Conservation (phyloP, 37 sponge, comb jelly and placozoan species). For the Aplysina aerophoba region DNA sequence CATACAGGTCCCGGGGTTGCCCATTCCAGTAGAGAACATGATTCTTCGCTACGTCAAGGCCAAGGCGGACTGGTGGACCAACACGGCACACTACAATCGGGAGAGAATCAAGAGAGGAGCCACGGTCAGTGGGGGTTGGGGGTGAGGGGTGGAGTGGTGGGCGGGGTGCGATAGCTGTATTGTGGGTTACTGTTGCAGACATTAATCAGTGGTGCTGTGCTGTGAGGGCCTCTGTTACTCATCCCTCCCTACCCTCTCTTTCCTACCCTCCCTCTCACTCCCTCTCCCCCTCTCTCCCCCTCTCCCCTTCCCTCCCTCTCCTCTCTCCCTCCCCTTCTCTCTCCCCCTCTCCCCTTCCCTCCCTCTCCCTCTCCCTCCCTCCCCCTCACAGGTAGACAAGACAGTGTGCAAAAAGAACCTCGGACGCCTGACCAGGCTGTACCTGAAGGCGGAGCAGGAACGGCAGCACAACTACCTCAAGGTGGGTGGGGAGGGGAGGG, state of each 20-base stretch:
- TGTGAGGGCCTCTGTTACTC: too few species aligned
- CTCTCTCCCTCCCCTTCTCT: neutral
- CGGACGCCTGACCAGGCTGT: conserved; percentile 95
- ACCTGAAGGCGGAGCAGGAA: conserved; percentile 99
- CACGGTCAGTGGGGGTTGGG: conserved; percentile 57
- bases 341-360: too few species aligned
- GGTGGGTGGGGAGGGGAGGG: conserved; percentile 4
- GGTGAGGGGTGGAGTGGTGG: neutral
- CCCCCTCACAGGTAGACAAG: conserved; percentile 78
- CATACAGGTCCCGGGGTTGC: conserved; percentile 96
- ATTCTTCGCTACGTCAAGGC: conserved; percentile 98
- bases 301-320: too few species aligned
- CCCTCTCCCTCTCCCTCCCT: neutral
- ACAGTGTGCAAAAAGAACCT: conserved; percentile 99
- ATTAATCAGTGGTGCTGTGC: too few species aligned
- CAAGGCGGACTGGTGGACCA: conserved; percentile 99
- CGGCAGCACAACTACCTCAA: conserved; percentile 99
- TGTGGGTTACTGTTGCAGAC: too few species aligned
- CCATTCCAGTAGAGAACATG: conserved; percentile 99
- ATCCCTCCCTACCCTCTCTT: too few species aligned
- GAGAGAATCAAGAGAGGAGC: conserved; percentile 98
- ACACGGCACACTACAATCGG: conserved; percentile 99
- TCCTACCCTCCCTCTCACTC: too few species aligned
- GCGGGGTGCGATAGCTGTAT: neutral
- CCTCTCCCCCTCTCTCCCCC: too few species aligned